Evolutionary conservation across 1,140 invertebrate genomes (phyloP).

Genomic region (Drosophila orosa): DNA sequence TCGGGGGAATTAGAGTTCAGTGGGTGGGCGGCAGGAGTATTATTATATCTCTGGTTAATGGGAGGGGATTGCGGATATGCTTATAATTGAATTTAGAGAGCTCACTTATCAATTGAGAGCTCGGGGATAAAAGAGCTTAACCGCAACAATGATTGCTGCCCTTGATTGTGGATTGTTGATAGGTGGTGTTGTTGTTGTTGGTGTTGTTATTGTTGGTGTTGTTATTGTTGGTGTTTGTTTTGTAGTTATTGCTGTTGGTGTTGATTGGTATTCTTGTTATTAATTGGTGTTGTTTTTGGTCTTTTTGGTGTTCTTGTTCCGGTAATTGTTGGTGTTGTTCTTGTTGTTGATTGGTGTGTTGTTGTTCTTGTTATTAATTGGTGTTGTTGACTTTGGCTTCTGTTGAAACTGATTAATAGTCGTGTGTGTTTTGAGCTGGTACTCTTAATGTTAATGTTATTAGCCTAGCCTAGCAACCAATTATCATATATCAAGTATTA

Average conservation of each 20-base stretch:
- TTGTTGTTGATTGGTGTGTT: constrained; percentile 7
- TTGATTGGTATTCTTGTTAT: background rate
- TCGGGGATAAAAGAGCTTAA: constrained; percentile 26
- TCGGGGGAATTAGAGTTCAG: too few species aligned
- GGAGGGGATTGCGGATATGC: constrained; percentile 1
- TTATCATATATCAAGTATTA: background rate
- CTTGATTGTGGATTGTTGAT: constrained; percentile 12
- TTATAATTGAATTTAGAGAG: constrained; percentile 50
- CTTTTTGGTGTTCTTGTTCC: background rate
- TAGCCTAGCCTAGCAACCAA: background rate
- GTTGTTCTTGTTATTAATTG: background rate
- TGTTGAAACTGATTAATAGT: constrained; percentile 16
- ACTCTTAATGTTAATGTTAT: background rate
- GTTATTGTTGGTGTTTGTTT: background rate
- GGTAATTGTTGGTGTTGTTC: constrained; percentile 7
- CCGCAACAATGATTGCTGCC: constrained; percentile 28
- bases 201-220: background rate
- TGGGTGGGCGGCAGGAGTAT: background rate
- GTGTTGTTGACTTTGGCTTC: background rate
- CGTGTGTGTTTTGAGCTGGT: background rate
- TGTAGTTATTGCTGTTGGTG: too few species aligned
- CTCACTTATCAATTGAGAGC: constrained; percentile 41
- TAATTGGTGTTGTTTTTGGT: too few species aligned
- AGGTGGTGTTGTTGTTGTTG: constrained; percentile 3
- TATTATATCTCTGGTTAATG: background rate